These are phyloP conservation scores for Ctenopoma kingsleyae DNA, from an alignment of 2,797 vertebrate genomes.

Conservation along the genomic window DNA sequence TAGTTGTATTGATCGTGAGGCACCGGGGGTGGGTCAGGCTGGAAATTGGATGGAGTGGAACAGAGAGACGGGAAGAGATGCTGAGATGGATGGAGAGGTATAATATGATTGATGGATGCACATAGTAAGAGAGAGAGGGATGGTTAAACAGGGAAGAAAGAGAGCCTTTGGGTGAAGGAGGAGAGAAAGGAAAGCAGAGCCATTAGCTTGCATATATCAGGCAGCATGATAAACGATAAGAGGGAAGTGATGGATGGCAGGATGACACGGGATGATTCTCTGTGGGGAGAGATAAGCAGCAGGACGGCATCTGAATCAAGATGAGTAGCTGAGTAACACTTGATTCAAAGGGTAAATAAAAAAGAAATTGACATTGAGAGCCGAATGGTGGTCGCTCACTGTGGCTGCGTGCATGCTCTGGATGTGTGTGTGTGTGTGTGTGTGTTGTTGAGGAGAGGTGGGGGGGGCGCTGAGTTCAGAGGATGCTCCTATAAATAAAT, in stretches of 20 bases:
- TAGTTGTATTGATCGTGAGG: conserved; percentile 65
- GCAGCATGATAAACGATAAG: conserved; percentile 51
- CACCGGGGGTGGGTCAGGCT: conserved; percentile 25
- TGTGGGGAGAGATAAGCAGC: conserved; percentile 28
- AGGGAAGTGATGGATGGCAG: conserved; percentile 63
- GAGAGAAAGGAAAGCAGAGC: conserved; percentile 30
- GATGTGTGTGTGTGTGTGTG: neutral
- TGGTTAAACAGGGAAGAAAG: conserved; percentile 1
- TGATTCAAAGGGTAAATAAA: conserved; percentile 38
- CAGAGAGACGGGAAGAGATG: neutral
- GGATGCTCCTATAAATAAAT: conserved; percentile 32
- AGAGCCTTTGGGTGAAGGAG: neutral
- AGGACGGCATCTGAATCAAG: conserved; percentile 37
- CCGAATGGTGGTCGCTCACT: neutral
- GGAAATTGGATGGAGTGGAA: conserved; percentile 26
- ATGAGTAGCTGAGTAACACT: conserved; percentile 40
- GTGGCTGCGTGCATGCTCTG: conserved; percentile 6
- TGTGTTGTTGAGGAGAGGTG: too few species aligned
- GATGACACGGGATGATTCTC: conserved; percentile 17
- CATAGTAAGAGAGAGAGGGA: neutral
- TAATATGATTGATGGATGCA: neutral
- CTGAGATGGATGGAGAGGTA: neutral
- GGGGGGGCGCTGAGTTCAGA: conserved; percentile 29
- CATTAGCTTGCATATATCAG: conserved; percentile 52
- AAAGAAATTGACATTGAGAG: conserved; percentile 34